Conservation (phyloP, 2,888 invertebrate species). For the Buathra laborator region DNA sequence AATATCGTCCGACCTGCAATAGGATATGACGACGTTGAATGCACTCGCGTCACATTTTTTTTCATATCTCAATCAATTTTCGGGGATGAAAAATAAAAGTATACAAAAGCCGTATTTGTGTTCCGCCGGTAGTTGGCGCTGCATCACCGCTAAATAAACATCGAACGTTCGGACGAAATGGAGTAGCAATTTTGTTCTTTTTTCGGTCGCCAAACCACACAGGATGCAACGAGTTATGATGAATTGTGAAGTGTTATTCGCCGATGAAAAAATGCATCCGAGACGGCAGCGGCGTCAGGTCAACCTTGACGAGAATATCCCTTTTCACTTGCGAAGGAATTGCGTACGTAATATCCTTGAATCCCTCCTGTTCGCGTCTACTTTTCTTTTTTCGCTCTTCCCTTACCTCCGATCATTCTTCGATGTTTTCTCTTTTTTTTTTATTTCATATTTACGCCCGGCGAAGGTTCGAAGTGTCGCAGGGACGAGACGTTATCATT, state of each 20-base stretch:
- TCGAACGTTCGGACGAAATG: too few species aligned
- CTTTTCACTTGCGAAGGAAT: constrained; percentile 38
- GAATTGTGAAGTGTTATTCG: constrained; percentile 11
- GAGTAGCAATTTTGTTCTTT: too few species aligned
- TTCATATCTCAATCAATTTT: constrained; percentile 19
- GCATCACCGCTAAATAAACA: too few species aligned
- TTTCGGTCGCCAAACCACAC: neutral
- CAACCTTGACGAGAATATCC: constrained; percentile 42
- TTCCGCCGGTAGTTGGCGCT: neutral
- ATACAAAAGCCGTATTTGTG: neutral
- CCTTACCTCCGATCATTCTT: constrained; percentile 7
- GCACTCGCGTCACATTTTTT: constrained; percentile 1
- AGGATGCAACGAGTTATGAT: constrained; percentile 4
- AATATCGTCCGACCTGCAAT: constrained; percentile 7
- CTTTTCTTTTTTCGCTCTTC: constrained; percentile 16
- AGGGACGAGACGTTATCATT: neutral
- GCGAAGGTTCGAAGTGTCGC: constrained; percentile 16
- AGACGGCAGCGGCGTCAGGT: neutral
- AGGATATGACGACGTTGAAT: constrained; percentile 5
- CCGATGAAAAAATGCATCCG: constrained; percentile 22
- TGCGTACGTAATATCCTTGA: constrained; percentile 42
- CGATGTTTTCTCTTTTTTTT: neutral
- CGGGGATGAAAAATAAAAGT: constrained; percentile 12
- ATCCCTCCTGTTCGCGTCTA: constrained; percentile 18
- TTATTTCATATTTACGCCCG: constrained; percentile 22